Conservation (phyloP, 2,113 vertebrate genomes). For the Addax nasomaculatus region DNA sequence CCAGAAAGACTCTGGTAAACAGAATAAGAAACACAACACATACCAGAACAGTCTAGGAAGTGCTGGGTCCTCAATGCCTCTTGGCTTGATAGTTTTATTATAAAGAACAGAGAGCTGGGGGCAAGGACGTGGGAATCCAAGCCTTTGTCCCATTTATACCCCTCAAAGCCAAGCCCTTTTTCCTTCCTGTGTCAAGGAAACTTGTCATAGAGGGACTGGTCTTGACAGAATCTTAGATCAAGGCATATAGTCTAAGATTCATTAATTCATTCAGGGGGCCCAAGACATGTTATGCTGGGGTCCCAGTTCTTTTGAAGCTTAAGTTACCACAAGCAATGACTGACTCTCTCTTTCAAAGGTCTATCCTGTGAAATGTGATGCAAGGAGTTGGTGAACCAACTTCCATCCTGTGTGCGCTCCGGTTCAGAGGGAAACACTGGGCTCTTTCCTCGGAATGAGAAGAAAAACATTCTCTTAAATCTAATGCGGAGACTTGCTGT, state of each 20-base stretch:
- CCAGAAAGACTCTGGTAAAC: neutral
- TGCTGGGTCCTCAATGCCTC: neutral
- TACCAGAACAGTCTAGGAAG: neutral
- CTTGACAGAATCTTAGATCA: neutral
- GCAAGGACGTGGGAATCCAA: neutral
- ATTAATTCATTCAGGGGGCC: neutral
- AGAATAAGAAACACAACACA: neutral
- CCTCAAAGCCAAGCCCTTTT: neutral
- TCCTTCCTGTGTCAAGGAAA: neutral
- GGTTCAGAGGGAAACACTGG: neutral
- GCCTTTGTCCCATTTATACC: neutral
- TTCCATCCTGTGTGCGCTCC: neutral
- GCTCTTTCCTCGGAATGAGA: neutral
- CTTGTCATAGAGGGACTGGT: neutral
- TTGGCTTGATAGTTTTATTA: neutral
- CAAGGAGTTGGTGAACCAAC: neutral
- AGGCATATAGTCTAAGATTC: neutral
- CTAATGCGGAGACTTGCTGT: neutral
- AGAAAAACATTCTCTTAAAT: conserved; percentile 38
- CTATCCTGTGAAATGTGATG: neutral
- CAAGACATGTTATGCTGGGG: neutral
- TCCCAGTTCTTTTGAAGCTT: conserved; percentile 9
- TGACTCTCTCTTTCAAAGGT: neutral
- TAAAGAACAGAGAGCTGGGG: neutral
- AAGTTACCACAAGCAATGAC: neutral